Percentiles rank a stretch among this genome's conserved stretches.
These are phyloP conservation scores for Cacoxenus indagator DNA, from an alignment of 2,888 invertebrate species.

Conservation along the genomic window DNA sequence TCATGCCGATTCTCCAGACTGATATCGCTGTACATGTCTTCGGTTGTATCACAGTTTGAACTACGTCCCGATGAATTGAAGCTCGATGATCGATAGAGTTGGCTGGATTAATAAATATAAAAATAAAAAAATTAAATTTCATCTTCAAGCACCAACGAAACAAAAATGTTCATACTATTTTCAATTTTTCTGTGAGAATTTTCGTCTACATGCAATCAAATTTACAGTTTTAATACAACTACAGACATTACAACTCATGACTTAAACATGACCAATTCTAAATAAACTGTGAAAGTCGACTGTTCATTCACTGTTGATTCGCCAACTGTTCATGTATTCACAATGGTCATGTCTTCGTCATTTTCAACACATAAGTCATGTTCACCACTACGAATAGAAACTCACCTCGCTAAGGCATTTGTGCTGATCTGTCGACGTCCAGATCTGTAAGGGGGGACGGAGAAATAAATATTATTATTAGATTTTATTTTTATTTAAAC, in stretches of 20 bases:
- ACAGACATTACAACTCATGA: no score
- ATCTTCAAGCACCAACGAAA: no score
- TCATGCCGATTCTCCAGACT: constrained; percentile 94
- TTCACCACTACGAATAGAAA: background rate
- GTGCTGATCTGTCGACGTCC: constrained; percentile 86
- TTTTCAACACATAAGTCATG: background rate
- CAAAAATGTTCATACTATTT: no score
- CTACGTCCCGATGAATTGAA: constrained; percentile 94
- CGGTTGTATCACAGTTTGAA: constrained; percentile 91
- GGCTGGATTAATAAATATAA: constrained; percentile 74
- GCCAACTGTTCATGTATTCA: background rate
- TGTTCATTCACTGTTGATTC: no score
- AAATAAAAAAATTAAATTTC: background rate
- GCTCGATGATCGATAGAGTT: constrained; percentile 92
- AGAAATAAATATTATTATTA: constrained; percentile 26
- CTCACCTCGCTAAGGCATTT: constrained; percentile 85
- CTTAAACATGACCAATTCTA: no score
- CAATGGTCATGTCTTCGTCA: background rate
- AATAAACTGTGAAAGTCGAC: no score
- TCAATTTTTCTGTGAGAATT: no score
- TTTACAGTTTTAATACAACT: no score
- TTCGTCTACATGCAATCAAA: no score
- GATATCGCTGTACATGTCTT: constrained; percentile 96
- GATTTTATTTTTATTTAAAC: constrained; percentile 28
- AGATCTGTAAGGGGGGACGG: constrained; percentile 76